phyloP scores from a whole-genome alignment of 2,113 vertebrate genomes.

The Dasyurus viverrinus region DNA sequence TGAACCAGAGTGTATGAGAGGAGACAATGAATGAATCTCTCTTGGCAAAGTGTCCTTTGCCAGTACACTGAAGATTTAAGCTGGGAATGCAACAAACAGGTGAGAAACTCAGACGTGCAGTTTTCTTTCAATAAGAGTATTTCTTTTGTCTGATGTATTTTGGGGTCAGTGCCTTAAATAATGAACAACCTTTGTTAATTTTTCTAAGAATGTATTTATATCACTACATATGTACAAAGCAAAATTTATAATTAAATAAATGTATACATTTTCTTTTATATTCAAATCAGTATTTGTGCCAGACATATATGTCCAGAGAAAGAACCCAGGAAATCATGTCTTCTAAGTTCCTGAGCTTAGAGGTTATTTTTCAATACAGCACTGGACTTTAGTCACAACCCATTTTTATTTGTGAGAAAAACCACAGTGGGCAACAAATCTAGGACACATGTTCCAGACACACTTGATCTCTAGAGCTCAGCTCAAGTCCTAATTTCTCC shows the following conservation, averaged over 20 bases:
- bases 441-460: constrained; percentile 12
- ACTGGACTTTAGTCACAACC: not conserved
- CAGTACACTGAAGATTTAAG: not conserved
- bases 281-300: not conserved
- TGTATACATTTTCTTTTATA: not conserved
- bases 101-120: not conserved
- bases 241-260: not conserved
- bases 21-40: no score
- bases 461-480: not conserved
- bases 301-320: not conserved
- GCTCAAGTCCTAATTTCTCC: not conserved
- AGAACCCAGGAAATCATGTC: constrained; percentile 1
- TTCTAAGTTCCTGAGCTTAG: constrained; percentile 22
- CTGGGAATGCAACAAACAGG: not conserved
- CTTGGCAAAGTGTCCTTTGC: no score
- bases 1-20: no score
- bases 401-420: constrained; percentile 4
- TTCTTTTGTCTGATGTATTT: not conserved
- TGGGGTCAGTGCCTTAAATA: not conserved
- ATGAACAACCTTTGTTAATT: not conserved
- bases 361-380: not conserved
- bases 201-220: not conserved
- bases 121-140: not conserved
- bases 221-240: not conserved
- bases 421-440: not conserved